Evolutionary conservation across 2,888 invertebrate genomes (phyloP), one percentile per base, ranked within the genome.

Genomic region (Mactromeris polynyma): DNA sequence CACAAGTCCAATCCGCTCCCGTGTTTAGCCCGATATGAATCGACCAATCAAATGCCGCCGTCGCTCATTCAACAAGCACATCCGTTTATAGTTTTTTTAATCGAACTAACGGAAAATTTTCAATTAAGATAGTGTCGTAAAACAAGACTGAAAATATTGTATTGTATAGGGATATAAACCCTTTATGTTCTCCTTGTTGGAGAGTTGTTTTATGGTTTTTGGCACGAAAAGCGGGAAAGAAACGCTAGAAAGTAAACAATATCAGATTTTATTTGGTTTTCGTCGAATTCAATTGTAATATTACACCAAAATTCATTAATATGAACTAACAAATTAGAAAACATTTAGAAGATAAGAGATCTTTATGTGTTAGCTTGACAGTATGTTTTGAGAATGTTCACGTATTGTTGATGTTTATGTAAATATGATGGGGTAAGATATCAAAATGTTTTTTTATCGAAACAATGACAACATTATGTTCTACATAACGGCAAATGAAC

Each of bases 81-180:
- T 84, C 78, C 84, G 84, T 73, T 46, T 54, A 84, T 77, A 54
- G 73, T 51, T 4, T 84, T 77, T 83, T 84, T 26, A 78, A 84
- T 84, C 54, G 84, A 84, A 46, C 64, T 86, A 73, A 42, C 86
- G 86, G 86, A 86, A 81, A 86, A 69, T 38, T 82, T 87, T 87
- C 82, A 82, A 87, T 87, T 83, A 86, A 87, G 82, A 82, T 82
- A 58, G 58, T 77, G 78, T 38, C n/a, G 78, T 83, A 82, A 82
- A 31, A 78, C 42, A 82, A 73, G 69, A 81, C 46, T 64, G 58
- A 33, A 73, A 31, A 26, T 14, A 4, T 33, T 73, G 1, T 36
- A 19, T 58, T 19, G 33, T 33, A 73, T 73, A 2, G 73, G 36
- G 73, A 36, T 17, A 73, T 73, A 33, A 73, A 73, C 19, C 14